Evolutionary conservation across 2,113 vertebrate genomes (phyloP).

Genomic region (Microtus richardsoni): DNA sequence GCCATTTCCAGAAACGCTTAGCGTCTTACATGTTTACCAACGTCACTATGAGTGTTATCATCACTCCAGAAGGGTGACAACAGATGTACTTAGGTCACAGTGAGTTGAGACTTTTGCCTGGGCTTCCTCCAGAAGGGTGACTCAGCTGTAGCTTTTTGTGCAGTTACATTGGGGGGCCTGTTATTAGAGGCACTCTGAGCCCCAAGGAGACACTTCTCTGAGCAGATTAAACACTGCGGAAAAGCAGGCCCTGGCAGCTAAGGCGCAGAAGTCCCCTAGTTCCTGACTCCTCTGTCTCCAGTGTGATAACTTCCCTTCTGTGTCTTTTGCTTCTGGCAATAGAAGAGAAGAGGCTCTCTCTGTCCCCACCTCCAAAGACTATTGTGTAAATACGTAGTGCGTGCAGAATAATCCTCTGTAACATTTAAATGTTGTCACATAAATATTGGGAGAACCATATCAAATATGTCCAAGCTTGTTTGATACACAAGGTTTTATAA

Average conservation of each 20-base stretch:
- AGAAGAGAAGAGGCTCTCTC: accelerated
- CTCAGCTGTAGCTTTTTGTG: background rate
- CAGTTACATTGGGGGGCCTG: background rate
- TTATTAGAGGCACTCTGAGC: background rate
- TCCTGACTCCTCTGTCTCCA: background rate
- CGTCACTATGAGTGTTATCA: slow-evolving; percentile 13
- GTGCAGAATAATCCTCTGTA: background rate
- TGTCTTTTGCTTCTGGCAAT: background rate
- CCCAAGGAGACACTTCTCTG: background rate
- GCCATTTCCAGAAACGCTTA: background rate
- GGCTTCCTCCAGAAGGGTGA: slow-evolving; percentile 15
- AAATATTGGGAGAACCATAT: background rate
- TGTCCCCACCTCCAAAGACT: background rate
- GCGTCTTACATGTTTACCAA: background rate
- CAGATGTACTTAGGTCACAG: slow-evolving; percentile 31
- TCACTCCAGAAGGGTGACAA: slow-evolving; percentile 43
- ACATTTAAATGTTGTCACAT: background rate
- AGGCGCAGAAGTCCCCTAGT: background rate
- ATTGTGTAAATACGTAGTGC: background rate
- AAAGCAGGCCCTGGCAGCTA: background rate
- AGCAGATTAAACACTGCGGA: background rate
- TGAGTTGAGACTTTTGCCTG: slow-evolving; percentile 18
- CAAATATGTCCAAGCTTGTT: background rate
- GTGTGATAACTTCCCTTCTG: background rate
- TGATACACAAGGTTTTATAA: background rate